These are phyloP conservation scores for Bimastos eiseni DNA, from an alignment of 2,888 invertebrate genomes.

Conservation along the genomic window DNA sequence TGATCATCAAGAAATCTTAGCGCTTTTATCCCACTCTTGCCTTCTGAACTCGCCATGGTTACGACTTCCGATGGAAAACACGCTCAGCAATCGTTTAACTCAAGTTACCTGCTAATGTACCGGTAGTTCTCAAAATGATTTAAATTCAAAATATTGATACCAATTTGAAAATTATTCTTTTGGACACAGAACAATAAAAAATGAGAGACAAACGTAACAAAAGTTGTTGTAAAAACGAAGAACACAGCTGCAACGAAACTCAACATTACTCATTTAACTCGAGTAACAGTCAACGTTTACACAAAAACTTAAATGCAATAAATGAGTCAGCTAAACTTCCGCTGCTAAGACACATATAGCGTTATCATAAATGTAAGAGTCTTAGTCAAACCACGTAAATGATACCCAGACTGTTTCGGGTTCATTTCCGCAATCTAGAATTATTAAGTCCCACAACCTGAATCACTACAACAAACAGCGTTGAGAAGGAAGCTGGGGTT, in stretches of 20 bases:
- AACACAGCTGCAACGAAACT: neutral
- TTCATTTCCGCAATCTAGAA: no score
- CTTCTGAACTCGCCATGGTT: neutral
- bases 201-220: neutral
- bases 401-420: no score
- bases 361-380: no score
- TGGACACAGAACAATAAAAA: neutral
- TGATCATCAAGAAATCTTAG: no score
- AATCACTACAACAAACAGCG: no score
- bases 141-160: neutral
- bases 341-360: no score
- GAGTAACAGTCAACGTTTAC: neutral
- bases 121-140: neutral
- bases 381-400: no score
- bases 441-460: no score
- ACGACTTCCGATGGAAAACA: neutral
- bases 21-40: neutral
- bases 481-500: no score
- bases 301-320: neutral
- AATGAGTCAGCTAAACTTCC: neutral
- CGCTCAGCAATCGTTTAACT: neutral
- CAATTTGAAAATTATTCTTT: neutral
- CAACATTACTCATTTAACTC: neutral
- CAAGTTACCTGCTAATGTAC: neutral
- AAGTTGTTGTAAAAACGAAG: neutral